Evolutionary conservation across 2,888 invertebrate genomes (phyloP).

Genomic region (Torymus texanus): DNA sequence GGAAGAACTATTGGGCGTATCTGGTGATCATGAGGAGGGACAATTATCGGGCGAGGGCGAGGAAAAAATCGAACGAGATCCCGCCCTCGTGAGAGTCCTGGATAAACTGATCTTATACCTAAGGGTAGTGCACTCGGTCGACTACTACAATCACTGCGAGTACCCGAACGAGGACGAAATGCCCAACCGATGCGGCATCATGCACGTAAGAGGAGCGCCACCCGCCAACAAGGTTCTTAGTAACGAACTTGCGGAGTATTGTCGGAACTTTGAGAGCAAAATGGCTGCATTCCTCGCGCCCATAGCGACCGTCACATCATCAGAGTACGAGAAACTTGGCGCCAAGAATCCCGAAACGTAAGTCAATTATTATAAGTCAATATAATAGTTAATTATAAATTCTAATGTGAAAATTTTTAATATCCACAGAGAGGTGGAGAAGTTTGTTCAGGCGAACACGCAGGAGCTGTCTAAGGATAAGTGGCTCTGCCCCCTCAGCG

Average conservation of each 20-base stretch:
- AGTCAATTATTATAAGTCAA: conserved; percentile 45
- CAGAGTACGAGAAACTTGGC: conserved; percentile 89
- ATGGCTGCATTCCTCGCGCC: conserved; percentile 92
- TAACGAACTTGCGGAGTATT: conserved; percentile 85
- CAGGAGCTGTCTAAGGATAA: conserved; percentile 98
- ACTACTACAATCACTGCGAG: conserved; percentile 99
- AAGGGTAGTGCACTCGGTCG: conserved; percentile 97
- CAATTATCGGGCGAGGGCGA: conserved; percentile 74
- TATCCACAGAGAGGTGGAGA: conserved; percentile 85
- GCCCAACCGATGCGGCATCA: conserved; percentile 99
- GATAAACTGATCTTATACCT: conserved; percentile 93
- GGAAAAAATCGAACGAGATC: conserved; percentile 83
- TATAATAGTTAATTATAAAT: not conserved
- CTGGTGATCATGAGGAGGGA: conserved; percentile 77
- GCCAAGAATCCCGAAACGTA: conserved; percentile 84
- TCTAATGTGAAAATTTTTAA: conserved; percentile 7
- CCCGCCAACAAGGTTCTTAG: conserved; percentile 87
- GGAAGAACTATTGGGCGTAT: conserved; percentile 90
- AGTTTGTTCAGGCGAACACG: conserved; percentile 96
- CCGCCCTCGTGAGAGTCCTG: conserved; percentile 82
- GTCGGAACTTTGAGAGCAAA: conserved; percentile 91
- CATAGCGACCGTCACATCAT: conserved; percentile 82
- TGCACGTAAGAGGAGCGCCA: conserved; percentile 95
- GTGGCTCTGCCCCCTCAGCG: conserved; percentile 98
- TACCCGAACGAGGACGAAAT: conserved; percentile 99